Base-by-base conservation (phyloP, 2,888 invertebrate genomes). In the Dicyrtomina minuta region DNA sequence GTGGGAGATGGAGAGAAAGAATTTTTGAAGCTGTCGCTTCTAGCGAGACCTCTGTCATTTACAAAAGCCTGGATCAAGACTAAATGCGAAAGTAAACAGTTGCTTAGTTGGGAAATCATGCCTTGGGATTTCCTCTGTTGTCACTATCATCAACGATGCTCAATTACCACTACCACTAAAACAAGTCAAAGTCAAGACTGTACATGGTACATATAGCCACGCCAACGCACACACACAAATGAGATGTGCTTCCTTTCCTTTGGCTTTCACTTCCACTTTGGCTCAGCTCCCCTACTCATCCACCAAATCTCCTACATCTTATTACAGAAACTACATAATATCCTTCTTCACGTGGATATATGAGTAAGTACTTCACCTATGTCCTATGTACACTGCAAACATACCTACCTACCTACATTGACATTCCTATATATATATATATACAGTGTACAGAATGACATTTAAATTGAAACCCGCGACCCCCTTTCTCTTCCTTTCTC, bases 41-140 rank as follows among this genome's bases (percentile, higher is more conserved):
- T 58, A 39, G 39, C 33, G 6, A 24, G 55, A 15, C 12, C 26
- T 17, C 17, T 43, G 55, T 43, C 26, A 55, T 27, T 55, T 44
- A 56, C 44, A 64, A 60, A 68, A 68, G 46, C 68, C 39, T 15
- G 68, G 68, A 59, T 68, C 53, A 68, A 49, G 60, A 39, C 46
- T 61, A 59, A 68, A 68, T 68, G 68, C 59, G 68, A 68, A 68
- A 68, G 68, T 68, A 68, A 68, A 68, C 60, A 68, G 68, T 66
- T 66, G 33, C 68, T 68, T 68, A 68, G 60, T 68, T 60, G 49
- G 49, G 17, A 51, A 59, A 51, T 58, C 67, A 39, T 49, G 58
- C 53, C 60, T 20, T 39, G 59, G 61, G 68, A 68, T 68, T 68
- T 67, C 41, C 59, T 49, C 46, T 61, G 39, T 61, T 61, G 68